Evolutionary conservation across 1,140 invertebrate genomes (phyloP), one percentile per base, ranked within the genome.

Genomic region (Achroia grisella): DNA sequence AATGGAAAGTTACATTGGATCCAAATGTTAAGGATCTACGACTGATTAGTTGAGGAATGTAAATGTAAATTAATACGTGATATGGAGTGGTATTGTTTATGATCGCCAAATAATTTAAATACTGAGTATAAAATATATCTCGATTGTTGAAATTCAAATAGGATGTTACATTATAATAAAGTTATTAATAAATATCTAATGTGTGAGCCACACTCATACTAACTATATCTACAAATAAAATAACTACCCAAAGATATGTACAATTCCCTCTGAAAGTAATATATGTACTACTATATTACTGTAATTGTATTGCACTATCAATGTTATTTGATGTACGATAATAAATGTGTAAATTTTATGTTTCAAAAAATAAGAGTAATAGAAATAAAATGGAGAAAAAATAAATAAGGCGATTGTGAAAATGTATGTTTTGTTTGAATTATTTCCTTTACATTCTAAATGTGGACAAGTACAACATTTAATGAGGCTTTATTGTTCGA

Each of bases 11-110:
- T 74, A 74, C 61, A 71, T 62, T 75, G 80, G 78, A 69, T 73
- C 78, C 70, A 39, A 52, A 56, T 51, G 64, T 56, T 51, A 63
- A 39, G 72, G 76, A 54, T 78, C 78, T 70, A 58, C 72, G 80
- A 84, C 80, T 84, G 80, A 82, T 74, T 84, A 84, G 80, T 69
- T 78, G 74, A 78, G 72, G 63, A 67, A 69, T 64, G 64, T 78
- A 74, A 76, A 60, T 74, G 69, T 80, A 84, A 71, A 75, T 71
- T 76, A 74, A 67, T 62, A 73, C 63, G 74, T 77, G 68, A 80
- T 75, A 79, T 61, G 69, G 75, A 71, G 70, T 56, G 72, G 67
- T 79, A 78, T 76, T 68, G 68, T 69, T 51, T 80, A 75, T 74
- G 72, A 77, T 84, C 80, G 80, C 80, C 80, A 84, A 84, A 84